Percentiles rank a stretch among this genome's conserved stretches.
These are phyloP conservation scores for Meloidogyne chitwoodi DNA, from an alignment of 1,140 invertebrate species.

Conservation along the genomic window DNA sequence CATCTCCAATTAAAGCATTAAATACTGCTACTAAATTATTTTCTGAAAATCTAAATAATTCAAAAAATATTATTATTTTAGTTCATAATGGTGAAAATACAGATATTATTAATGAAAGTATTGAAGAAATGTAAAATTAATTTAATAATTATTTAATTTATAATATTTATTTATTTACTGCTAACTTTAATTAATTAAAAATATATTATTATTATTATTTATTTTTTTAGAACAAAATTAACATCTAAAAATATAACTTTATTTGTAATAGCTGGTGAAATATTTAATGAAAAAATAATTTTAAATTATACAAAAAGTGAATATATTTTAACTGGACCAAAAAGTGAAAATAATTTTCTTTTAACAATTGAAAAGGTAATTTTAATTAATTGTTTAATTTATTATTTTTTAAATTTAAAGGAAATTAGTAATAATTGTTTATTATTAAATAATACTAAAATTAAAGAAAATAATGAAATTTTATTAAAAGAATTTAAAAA, in stretches of 20 bases:
- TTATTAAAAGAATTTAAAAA: background rate
- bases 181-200: background rate
- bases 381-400: background rate
- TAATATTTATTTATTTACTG: no score
- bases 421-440: slow-evolving; percentile 2
- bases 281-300: background rate
- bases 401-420: background rate
- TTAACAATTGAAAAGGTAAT: background rate
- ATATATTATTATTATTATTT: background rate
- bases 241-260: background rate
- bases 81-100: slow-evolving; percentile 22
- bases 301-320: background rate
- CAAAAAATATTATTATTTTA: slow-evolving; percentile 22
- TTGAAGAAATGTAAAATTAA: slow-evolving; percentile 12
- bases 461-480: background rate
- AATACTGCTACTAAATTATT: background rate
- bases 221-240: background rate
- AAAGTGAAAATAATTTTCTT: background rate
- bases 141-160: background rate
- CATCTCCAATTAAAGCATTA: slow-evolving; percentile 11
- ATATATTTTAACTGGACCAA: background rate
- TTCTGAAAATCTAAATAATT: background rate
- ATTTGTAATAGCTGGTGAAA: background rate
- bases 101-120: slow-evolving; percentile 15
- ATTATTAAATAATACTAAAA: no score